phyloP scores from a whole-genome alignment of 2,888 invertebrate genomes.

The Philonicus albiceps region DNA sequence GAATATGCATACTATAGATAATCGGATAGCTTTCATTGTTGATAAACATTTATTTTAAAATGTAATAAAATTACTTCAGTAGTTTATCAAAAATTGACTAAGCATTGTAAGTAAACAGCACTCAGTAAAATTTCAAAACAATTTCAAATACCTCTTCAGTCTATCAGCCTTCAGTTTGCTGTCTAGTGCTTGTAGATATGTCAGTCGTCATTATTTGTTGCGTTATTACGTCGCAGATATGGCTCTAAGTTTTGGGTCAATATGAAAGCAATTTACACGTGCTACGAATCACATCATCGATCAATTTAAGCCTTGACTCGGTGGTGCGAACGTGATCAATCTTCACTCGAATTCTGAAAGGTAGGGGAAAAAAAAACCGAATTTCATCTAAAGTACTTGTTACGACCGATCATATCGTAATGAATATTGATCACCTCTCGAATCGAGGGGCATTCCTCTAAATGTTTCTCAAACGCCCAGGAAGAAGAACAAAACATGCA shows the following conservation, averaged over 20 bases:
- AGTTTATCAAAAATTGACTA: not conserved
- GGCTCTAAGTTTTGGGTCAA: not conserved
- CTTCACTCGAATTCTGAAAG: conserved; percentile 15
- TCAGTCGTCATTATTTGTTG: not conserved
- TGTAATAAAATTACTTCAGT: not conserved
- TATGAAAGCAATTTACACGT: not conserved
- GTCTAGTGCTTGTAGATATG: not conserved
- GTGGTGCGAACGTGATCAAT: conserved; percentile 38
- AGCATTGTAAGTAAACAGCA: not conserved
- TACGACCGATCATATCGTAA: conserved; percentile 19
- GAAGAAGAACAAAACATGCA: not conserved
- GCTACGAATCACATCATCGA: not conserved
- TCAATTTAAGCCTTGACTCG: conserved; percentile 5
- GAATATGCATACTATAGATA: too few relatives aligned
- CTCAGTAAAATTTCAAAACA: not conserved
- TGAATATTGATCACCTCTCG: conserved; percentile 18
- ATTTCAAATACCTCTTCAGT: not conserved
- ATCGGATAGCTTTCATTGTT: not conserved
- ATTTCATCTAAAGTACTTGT: not conserved
- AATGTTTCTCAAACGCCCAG: not conserved
- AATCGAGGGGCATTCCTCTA: not conserved
- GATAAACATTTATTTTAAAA: not conserved
- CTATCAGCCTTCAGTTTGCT: not conserved
- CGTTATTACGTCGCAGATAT: not conserved
- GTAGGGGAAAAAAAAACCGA: not conserved